Conservation (phyloP, 2,888 invertebrate species). For the Heteropelma amictum region DNA sequence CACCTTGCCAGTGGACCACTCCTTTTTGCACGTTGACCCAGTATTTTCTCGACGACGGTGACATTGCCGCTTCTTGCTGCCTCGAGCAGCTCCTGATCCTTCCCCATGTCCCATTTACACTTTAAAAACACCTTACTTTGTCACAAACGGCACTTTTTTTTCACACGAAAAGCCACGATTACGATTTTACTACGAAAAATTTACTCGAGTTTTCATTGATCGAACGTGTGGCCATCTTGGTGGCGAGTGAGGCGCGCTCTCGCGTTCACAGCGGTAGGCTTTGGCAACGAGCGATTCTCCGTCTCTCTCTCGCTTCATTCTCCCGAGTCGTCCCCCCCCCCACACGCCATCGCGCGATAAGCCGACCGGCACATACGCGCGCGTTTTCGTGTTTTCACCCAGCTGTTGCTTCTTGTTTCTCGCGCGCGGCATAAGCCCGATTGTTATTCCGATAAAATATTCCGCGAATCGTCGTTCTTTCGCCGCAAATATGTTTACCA, state of each 20-base stretch:
- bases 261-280: too few relatives aligned
- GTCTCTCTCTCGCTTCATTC: background rate
- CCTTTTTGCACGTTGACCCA: constrained; percentile 92
- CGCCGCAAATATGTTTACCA: too few relatives aligned
- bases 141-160: constrained; percentile 49
- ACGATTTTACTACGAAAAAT: constrained; percentile 75
- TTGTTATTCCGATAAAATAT: too few relatives aligned
- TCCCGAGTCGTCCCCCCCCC: too few relatives aligned
- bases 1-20: constrained; percentile 96
- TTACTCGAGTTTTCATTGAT: constrained; percentile 84
- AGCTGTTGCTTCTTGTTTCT: too few relatives aligned
- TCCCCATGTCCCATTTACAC: constrained; percentile 87
- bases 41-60: constrained; percentile 92
- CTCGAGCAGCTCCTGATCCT: constrained; percentile 97
- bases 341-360: too few relatives aligned
- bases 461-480: too few relatives aligned
- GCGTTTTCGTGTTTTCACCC: too few relatives aligned
- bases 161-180: constrained; percentile 60
- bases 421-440: too few relatives aligned
- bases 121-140: constrained; percentile 62
- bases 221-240: constrained; percentile 86
- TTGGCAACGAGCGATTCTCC: background rate
- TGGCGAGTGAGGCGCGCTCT: constrained; percentile 79
- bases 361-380: too few relatives aligned
- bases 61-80: constrained; percentile 96